These are phyloP conservation scores for Corvus cornix DNA, from an alignment of 2,113 vertebrate genomes.

Conservation along the genomic window DNA sequence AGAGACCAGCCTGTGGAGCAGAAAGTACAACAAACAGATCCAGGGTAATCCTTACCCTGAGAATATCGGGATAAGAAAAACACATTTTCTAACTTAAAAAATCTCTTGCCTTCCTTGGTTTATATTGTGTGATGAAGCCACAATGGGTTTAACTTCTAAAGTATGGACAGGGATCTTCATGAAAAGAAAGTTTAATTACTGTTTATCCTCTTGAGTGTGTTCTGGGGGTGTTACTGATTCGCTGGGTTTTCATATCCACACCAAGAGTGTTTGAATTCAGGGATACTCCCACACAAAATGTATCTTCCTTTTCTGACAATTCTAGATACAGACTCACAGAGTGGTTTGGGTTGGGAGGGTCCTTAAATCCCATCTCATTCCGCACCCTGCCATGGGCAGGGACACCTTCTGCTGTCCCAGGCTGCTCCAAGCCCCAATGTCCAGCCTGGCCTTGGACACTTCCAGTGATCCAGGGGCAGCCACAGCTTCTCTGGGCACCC, in stretches of 20 bases:
- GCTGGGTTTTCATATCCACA: rapidly evolving
- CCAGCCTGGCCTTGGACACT: not conserved
- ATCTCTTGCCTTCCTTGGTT: not conserved
- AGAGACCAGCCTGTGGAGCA: not conserved
- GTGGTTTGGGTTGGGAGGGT: not conserved
- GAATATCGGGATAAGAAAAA: not conserved
- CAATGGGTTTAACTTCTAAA: not conserved
- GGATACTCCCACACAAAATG: not conserved
- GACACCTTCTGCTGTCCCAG: not conserved
- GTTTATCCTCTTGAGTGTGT: not conserved
- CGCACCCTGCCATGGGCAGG: not conserved
- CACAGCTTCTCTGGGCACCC: not conserved
- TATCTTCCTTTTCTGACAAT: not conserved
- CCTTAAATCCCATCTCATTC: rapidly evolving
- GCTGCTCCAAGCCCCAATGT: rapidly evolving
- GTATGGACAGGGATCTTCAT: not conserved
- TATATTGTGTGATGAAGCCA: not conserved
- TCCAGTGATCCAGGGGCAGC: not conserved
- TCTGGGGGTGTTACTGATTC: not conserved
- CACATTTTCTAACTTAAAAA: not conserved
- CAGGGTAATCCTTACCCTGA: not conserved
- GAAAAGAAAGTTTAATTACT: not conserved
- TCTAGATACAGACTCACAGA: not conserved
- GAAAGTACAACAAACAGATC: not conserved
- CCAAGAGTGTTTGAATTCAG: not conserved